phyloP scores from a whole-genome alignment of 2,113 vertebrate genomes.

The Ovis aries region ARS-UI_Ramb_v3.0 NC_056080.1:21169001-21169500 shows the following conservation, averaged over 20 bases:
- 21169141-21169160: background rate
- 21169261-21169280: background rate
- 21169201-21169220: background rate
- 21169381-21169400: background rate
- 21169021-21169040: background rate
- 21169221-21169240: background rate
- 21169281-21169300: background rate
- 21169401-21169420: background rate
- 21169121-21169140: background rate
- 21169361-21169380: background rate
- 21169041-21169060: background rate
- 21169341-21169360: background rate
- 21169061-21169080: background rate
- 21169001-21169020: background rate
- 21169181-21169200: background rate
- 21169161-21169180: background rate
- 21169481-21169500: background rate
- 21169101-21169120: background rate
- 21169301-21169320: too few relatives aligned
- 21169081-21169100: background rate
- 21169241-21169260: background rate
- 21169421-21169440: background rate
- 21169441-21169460: background rate
- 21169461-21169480: background rate
- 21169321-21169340: background rate